Percentiles rank a stretch among this genome's conserved stretches.
Conservation (phyloP, 2,888 invertebrate species). For the Blastobasis lacticolella region DNA sequence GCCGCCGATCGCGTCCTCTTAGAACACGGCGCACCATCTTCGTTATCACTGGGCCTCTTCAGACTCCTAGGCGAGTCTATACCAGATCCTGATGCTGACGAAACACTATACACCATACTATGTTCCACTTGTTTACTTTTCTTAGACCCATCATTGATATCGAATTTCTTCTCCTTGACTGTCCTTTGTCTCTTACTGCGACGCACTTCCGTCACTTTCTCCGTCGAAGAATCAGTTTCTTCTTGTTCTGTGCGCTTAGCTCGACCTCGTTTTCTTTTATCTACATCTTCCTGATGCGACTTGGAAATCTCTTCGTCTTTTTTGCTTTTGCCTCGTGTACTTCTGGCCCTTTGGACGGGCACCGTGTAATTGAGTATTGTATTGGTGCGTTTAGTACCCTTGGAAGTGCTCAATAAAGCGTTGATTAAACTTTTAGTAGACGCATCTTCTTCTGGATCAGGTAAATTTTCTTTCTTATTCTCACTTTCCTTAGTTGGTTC, state of each 20-base stretch:
- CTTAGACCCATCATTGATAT: background rate
- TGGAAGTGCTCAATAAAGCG: no score
- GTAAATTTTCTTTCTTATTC: no score
- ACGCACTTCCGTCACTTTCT: slow-evolving; percentile 29
- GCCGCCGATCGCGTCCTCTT: slow-evolving; percentile 33
- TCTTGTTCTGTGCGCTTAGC: background rate
- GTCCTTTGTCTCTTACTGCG: slow-evolving; percentile 42
- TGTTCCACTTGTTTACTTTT: slow-evolving; percentile 16
- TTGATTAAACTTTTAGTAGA: no score
- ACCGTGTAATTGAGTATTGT: background rate
- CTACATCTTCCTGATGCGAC: slow-evolving; percentile 12
- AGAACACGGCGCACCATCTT: slow-evolving; percentile 26
- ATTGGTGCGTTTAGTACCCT: no score
- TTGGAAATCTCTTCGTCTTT: slow-evolving; percentile 4
- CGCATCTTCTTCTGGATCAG: no score
- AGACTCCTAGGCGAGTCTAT: slow-evolving; percentile 30
- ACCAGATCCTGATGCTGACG: slow-evolving; percentile 30
- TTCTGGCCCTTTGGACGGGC: slow-evolving; percentile 3
- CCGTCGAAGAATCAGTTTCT: slow-evolving; percentile 8
- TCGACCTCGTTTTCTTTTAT: slow-evolving; percentile 14
- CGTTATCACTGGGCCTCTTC: slow-evolving; percentile 31
- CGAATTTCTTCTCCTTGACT: slow-evolving; percentile 19
- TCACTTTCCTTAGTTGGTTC: no score
- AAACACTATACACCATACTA: slow-evolving; percentile 45
- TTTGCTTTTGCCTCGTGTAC: slow-evolving; percentile 10